Evolutionary conservation across 2,888 invertebrate genomes (phyloP).

Genomic region (Sialis fuliginosa): DNA sequence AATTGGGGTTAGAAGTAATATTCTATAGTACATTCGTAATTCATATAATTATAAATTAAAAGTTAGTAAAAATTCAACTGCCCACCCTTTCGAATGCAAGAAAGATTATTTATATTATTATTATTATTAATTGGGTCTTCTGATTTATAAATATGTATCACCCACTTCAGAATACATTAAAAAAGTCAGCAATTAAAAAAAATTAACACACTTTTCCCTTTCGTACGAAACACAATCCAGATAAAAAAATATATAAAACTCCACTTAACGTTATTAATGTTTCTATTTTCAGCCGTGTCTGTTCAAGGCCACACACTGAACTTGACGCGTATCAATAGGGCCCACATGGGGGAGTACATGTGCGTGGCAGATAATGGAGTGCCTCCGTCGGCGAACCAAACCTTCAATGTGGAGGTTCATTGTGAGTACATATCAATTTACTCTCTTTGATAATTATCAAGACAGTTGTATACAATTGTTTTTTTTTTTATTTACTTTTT

Average conservation of each 20-base stretch:
- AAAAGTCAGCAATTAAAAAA: too few species aligned
- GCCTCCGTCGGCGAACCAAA: conserved; percentile 62
- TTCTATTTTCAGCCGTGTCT: conserved; percentile 37
- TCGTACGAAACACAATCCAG: too few species aligned
- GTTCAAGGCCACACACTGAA: conserved; percentile 62
- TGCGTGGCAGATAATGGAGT: conserved; percentile 76
- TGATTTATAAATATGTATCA: neutral
- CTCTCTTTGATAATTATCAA: too few species aligned
- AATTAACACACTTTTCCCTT: too few species aligned
- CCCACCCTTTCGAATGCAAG: neutral
- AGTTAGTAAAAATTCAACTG: too few species aligned
- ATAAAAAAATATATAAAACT: too few species aligned
- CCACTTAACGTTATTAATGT: neutral
- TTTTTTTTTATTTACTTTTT: too few species aligned
- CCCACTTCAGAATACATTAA: too few species aligned
- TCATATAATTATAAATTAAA: too few species aligned
- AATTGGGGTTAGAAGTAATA: neutral
- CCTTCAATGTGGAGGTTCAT: conserved; percentile 71
- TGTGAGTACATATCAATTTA: conserved; percentile 43
- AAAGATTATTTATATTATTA: neutral
- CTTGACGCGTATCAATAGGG: conserved; percentile 53
- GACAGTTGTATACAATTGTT: too few species aligned
- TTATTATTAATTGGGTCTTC: neutral
- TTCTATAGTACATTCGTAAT: too few species aligned
- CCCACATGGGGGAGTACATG: conserved; percentile 59